Percentiles rank a stretch among this genome's conserved stretches.
Evolutionary conservation across 92 coral and sea anemone genomes (phyloP).

Genomic region (Zoanthus sociatus): DNA sequence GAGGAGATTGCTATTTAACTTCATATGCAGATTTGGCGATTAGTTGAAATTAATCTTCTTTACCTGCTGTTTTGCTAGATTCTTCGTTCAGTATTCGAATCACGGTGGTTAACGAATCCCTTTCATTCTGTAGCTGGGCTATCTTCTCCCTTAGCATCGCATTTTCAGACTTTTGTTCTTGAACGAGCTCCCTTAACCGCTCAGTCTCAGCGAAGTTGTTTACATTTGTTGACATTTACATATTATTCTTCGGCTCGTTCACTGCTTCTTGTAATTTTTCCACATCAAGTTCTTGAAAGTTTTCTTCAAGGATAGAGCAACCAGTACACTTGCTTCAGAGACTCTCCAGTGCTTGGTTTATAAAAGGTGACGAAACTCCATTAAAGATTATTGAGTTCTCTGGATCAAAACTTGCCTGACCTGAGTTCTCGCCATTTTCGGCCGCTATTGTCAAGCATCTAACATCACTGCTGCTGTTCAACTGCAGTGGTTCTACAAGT

Average conservation of each 20-base stretch:
- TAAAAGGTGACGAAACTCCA: conserved; percentile 6
- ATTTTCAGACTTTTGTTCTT: conserved; percentile 34
- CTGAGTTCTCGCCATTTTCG: conserved; percentile 33
- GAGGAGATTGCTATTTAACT: neutral
- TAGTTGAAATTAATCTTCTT: neutral
- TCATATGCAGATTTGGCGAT: neutral
- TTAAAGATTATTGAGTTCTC: conserved; percentile 33
- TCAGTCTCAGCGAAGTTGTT: conserved; percentile 40
- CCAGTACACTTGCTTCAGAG: conserved; percentile 25
- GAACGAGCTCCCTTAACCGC: conserved; percentile 29
- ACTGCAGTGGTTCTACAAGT: conserved; percentile 32
- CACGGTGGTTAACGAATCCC: conserved; percentile 5
- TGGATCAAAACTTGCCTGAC: conserved; percentile 29
- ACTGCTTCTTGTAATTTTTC: conserved; percentile 19
- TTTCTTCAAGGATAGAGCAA: conserved; percentile 28
- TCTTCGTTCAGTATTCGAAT: neutral
- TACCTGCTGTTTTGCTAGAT: neutral
- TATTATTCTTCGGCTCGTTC: conserved; percentile 36
- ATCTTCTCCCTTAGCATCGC: neutral
- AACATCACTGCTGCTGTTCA: conserved; percentile 38
- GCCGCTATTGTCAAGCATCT: conserved; percentile 31
- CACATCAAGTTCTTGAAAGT: conserved; percentile 28
- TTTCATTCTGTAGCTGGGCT: conserved; percentile 27
- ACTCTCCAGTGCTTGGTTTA: conserved; percentile 26
- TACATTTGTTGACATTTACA: conserved; percentile 39